Percentiles rank a stretch among this genome's conserved stretches.
phyloP scores from a whole-genome alignment of 2,888 invertebrate genomes.

The Hoplodrina blanda region DNA sequence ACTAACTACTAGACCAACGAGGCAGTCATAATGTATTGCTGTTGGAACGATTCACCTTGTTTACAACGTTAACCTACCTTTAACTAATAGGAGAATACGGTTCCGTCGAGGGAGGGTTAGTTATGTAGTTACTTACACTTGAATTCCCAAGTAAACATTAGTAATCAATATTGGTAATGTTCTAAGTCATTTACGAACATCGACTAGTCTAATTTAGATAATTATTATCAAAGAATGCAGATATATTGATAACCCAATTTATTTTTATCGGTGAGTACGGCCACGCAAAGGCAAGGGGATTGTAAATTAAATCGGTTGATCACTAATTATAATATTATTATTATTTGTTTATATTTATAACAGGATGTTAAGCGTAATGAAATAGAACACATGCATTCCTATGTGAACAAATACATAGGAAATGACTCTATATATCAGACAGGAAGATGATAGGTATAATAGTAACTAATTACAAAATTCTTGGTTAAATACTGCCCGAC shows the following conservation, averaged over 20 bases:
- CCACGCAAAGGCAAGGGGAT: not conserved
- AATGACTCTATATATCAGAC: too few relatives aligned
- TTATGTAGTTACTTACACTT: too few relatives aligned
- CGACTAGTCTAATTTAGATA: not conserved
- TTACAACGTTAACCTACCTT: not conserved
- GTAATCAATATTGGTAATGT: conserved; percentile 14
- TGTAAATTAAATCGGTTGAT: not conserved
- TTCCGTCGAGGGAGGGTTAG: too few relatives aligned
- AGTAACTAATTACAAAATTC: too few relatives aligned
- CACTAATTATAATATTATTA: not conserved
- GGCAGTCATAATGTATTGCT: not conserved
- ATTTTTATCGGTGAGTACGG: conserved; percentile 1
- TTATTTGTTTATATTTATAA: not conserved
- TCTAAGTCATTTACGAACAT: not conserved
- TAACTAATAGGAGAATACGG: too few relatives aligned
- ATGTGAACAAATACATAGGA: too few relatives aligned
- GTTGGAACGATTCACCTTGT: not conserved
- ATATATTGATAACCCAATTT: not conserved
- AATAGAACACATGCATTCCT: too few relatives aligned
- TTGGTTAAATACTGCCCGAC: too few relatives aligned
- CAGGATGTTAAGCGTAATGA: too few relatives aligned
- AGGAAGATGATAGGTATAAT: too few relatives aligned
- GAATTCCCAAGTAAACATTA: conserved; percentile 5
- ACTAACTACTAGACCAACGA: too few relatives aligned
- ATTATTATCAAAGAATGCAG: not conserved